Evolutionary conservation across 2,797 vertebrate species (phyloP).

Genomic region (Sebastes jordani): DNA sequence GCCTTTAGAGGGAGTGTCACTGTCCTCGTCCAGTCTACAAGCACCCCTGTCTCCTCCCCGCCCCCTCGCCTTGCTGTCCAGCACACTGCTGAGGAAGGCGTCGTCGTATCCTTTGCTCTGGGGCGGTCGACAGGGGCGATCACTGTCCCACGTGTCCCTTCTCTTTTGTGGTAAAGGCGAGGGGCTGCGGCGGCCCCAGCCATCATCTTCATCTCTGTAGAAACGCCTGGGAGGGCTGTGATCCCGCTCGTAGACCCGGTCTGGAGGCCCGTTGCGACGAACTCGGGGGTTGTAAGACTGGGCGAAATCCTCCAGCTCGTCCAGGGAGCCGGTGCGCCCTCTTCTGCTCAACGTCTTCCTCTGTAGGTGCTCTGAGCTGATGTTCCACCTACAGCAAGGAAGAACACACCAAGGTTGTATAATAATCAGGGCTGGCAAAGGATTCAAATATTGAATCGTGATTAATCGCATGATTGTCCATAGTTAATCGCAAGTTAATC

Average conservation of each 20-base stretch:
- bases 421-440: background rate
- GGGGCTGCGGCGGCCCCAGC: slow-evolving; percentile 83
- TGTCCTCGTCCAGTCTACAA: slow-evolving; percentile 80
- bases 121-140: slow-evolving; percentile 60
- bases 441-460: too few species aligned
- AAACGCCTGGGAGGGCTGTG: slow-evolving; percentile 70
- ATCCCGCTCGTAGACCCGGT: slow-evolving; percentile 73
- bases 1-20: slow-evolving; percentile 91
- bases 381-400: slow-evolving; percentile 84
- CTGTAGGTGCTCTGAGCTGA: slow-evolving; percentile 90
- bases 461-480: too few species aligned
- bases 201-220: slow-evolving; percentile 64
- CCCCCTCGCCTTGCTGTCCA: slow-evolving; percentile 89
- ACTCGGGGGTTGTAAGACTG: slow-evolving; percentile 72
- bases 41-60: slow-evolving; percentile 75
- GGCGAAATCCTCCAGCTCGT: slow-evolving; percentile 93
- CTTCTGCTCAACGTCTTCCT: slow-evolving; percentile 87
- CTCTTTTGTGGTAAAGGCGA: slow-evolving; percentile 83
- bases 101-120: slow-evolving; percentile 86
- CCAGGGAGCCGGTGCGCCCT: slow-evolving; percentile 91
- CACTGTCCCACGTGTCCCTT: slow-evolving; percentile 88
- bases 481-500: too few species aligned
- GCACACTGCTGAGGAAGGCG: slow-evolving; percentile 84
- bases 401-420: background rate
- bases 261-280: slow-evolving; percentile 78